A percentile compares a stretch with the other conserved stretches of the same genome.
These are phyloP conservation scores for Ochropacha duplaris DNA, from an alignment of 2,888 invertebrate species.

Conservation along the genomic window DNA sequence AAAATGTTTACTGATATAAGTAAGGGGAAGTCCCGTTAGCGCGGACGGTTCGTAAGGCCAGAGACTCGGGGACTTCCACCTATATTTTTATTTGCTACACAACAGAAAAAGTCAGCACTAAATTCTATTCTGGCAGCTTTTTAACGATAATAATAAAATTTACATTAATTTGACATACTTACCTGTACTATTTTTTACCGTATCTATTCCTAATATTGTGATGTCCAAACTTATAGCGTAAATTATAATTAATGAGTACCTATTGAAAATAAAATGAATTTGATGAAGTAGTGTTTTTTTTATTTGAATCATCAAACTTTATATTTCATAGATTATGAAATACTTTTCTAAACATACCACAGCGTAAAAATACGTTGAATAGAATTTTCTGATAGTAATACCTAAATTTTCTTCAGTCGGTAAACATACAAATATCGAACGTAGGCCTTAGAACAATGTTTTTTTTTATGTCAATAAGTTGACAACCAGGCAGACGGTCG, in stretches of 20 bases:
- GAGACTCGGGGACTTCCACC: no score
- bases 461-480: no score
- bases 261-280: constrained; percentile 53
- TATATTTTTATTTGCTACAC: not conserved
- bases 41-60: no score
- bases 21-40: no score
- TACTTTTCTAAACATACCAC: no score
- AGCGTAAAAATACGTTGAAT: no score
- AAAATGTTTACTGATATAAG: not conserved
- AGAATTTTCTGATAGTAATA: no score
- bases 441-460: no score
- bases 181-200: constrained; percentile 30
- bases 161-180: constrained; percentile 4
- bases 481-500: no score
- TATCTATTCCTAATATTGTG: constrained; percentile 46
- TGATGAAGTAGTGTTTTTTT: not conserved
- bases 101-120: not conserved
- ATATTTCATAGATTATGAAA: no score
- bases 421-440: no score
- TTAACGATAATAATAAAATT: not conserved
- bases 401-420: no score
- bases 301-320: not conserved
- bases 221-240: constrained; percentile 46
- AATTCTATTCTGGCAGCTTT: constrained; percentile 7
- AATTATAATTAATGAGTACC: constrained; percentile 53